Conservation (phyloP, 2,888 invertebrate genomes). For the Carabus problematicus region DNA sequence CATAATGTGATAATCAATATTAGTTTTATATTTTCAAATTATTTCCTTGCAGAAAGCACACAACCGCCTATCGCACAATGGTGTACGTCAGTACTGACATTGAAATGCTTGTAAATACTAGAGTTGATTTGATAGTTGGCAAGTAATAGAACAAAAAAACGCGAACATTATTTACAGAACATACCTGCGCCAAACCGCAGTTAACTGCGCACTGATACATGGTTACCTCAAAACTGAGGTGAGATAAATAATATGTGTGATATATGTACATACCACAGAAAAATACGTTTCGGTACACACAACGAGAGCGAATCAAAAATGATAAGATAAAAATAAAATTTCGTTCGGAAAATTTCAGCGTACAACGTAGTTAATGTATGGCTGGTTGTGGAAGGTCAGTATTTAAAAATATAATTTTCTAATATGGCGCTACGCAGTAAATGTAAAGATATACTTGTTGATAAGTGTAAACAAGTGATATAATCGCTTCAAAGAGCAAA, state of each 20-base stretch:
- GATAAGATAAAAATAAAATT: slow-evolving; percentile 38
- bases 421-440: slow-evolving; percentile 26
- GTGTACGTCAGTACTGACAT: no score
- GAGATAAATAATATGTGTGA: not conserved
- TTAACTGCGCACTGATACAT: slow-evolving; percentile 15
- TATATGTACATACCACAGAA: slow-evolving; percentile 10
- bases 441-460: slow-evolving; percentile 8
- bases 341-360: slow-evolving; percentile 31
- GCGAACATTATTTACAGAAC: not conserved
- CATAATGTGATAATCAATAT: no score
- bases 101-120: no score
- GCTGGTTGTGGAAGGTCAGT: slow-evolving; percentile 34
- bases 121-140: no score
- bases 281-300: no score
- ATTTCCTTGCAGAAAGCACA: no score
- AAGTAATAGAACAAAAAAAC: slow-evolving; percentile 5
- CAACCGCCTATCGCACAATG: no score
- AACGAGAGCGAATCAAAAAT: slow-evolving; percentile 14
- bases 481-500: no score
- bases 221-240: not conserved
- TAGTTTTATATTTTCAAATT: no score
- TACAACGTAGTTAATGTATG: slow-evolving; percentile 14
- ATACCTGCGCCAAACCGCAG: slow-evolving; percentile 14
- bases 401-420: slow-evolving; percentile 36
- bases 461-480: slow-evolving; percentile 29